Evolutionary conservation across 2,888 invertebrate genomes (phyloP), one percentile per base, ranked within the genome.

Genomic region (Patella depressa): DNA sequence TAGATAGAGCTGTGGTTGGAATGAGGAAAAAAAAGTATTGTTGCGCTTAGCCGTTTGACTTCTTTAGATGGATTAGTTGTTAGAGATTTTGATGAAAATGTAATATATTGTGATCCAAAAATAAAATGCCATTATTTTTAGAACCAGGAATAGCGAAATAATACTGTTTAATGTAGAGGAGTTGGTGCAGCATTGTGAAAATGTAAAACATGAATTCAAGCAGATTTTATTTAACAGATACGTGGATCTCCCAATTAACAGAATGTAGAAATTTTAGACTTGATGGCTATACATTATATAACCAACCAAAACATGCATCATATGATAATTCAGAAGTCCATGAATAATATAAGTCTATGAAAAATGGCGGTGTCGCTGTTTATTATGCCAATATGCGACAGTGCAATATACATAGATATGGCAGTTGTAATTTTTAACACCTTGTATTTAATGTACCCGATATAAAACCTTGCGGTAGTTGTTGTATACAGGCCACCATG

Each of bases 1-100:
- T 73, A 7, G 73, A 73, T 9, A 73, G 24, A 57, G 73, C 17
- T 7, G 73, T 73, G 17, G 73, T 73, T 73, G 53, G 55, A 11
- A n/a, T 73, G 12, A 29, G 29, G 29, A 29, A 29, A n/a, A 73
- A 19, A 57, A 53, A 34, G 14, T 59, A 14, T 24, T 53, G 45
- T 45, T 45, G 45, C 70, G 34, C 70, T 29, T 5, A 14, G 9
- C 19, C 14, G 19, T 2, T 17, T 59, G 2, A 17, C 59, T 5
- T 17, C 57, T 57, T 57, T 57, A 57, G 9, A 3, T 0, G 19
- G 59, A 17, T 17, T 59, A 17, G 19, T 17, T 19, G 17, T 59
- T 2, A 14, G 11, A 17, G 0, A 59, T 59, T 59, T 59, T 17
- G 59, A 59, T 17, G 59, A 59, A 59, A 59, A 59, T 19, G 59